A percentile compares a stretch with the other conserved stretches of the same genome.
Evolutionary conservation across 2,888 invertebrate species (phyloP).

Genomic region (Chelonus formosanus): DNA sequence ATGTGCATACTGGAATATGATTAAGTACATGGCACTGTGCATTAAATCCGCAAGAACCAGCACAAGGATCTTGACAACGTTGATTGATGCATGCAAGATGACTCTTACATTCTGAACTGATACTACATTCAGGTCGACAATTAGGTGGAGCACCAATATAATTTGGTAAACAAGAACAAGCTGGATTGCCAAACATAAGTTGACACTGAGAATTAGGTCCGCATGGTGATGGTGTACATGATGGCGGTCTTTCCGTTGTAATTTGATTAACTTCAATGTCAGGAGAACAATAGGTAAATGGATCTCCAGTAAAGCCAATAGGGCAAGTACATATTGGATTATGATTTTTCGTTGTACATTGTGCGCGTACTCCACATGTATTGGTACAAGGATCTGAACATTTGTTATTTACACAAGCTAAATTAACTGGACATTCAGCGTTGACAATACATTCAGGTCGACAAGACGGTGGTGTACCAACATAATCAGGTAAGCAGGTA

Average conservation of each 20-base stretch:
- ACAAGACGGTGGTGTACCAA: constrained; percentile 82
- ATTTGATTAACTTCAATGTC: constrained; percentile 55
- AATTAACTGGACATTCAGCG: constrained; percentile 82
- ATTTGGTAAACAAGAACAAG: constrained; percentile 81
- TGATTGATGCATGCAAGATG: constrained; percentile 80
- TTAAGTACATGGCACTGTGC: constrained; percentile 81
- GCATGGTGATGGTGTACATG: constrained; percentile 84
- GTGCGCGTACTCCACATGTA: constrained; percentile 85
- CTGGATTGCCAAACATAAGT: constrained; percentile 76
- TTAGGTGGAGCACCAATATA: constrained; percentile 82
- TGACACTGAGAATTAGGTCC: constrained; percentile 86
- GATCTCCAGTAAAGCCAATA: constrained; percentile 85
- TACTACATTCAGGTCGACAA: constrained; percentile 82
- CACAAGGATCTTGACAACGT: constrained; percentile 84
- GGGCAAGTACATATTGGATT: constrained; percentile 89
- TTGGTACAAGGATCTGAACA: constrained; percentile 89
- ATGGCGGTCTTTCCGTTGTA: constrained; percentile 75
- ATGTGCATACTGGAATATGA: constrained; percentile 83
- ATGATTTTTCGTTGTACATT: constrained; percentile 84
- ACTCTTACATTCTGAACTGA: constrained; percentile 82
- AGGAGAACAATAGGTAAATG: constrained; percentile 79
- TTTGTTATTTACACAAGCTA: constrained; percentile 85
- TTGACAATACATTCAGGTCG: constrained; percentile 88
- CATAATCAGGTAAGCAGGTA: constrained; percentile 81
- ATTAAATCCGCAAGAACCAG: constrained; percentile 83